Evolutionary conservation across 2,113 vertebrate genomes (phyloP), one percentile per base, ranked within the genome.

Genomic region (Caloenas nicobarica): DNA sequence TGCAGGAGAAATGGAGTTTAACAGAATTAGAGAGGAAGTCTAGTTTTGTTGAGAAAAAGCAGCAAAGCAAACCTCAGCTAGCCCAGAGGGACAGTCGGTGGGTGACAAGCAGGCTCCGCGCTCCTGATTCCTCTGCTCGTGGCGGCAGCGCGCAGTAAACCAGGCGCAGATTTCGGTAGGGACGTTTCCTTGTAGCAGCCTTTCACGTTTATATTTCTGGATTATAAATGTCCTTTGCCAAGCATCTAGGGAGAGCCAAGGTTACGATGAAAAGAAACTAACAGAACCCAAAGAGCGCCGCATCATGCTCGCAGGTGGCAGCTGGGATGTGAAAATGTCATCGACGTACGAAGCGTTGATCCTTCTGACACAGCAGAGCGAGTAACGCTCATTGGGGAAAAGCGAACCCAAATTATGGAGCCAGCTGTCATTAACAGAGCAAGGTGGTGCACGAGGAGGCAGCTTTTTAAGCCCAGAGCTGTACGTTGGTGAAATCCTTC

Each of bases 1-100:
- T 70, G 13, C 36, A 82, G 58, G 34, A 77, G 61, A 38, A 71
- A 38, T 36, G 36, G 34, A 72, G 40, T 72, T 86, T 6, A 11
- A 19, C 24, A 64, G 40, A 56, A 17, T 1, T 2, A 25, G 22
- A 34, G 36, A 29, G 22, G 7, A 58, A 56, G 16, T 66, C 28
- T 79, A 56, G 80, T 87, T 95, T 78, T 57, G 77, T 33, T 61
- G 77, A 76, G 83, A 29, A 64, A 58, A 85, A 85, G 44, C 57
- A 85, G 61, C 13, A 46, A 38, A 56, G 54, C 53, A 42, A 42
- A 38, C 9, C 70, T 81, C 42, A 65, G 65, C 38, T 85, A 22
- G 62, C 60, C 10, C 33, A 72, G 84, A 76, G 70, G 69, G 26
- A 19, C 44, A 68, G 40, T 11, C 11, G 74, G 61, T 42, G 71